Evolutionary conservation across 2,888 invertebrate genomes (phyloP).

Genomic region (Drosophila paranaensis): DNA sequence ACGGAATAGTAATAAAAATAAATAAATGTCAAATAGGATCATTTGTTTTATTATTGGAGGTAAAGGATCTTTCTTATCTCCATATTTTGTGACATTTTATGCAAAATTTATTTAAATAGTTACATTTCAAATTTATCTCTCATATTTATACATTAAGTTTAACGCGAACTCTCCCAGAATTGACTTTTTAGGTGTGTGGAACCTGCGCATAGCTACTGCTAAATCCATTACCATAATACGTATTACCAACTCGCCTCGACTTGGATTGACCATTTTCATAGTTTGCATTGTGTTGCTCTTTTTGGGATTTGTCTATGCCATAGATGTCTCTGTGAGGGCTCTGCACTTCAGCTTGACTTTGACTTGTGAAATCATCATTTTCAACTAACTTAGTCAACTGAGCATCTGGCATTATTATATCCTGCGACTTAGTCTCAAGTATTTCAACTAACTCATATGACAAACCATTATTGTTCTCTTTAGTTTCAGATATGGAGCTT

Average conservation of each 20-base stretch:
- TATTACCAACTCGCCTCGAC: background rate
- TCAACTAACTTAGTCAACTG: background rate
- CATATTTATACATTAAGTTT: too few relatives aligned
- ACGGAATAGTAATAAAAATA: background rate
- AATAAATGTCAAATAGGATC: background rate
- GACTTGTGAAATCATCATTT: background rate
- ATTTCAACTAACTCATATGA: background rate
- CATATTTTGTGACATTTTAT: background rate
- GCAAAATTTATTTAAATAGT: too few relatives aligned
- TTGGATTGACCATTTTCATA: background rate
- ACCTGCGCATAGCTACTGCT: conserved; percentile 3
- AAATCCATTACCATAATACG: background rate
- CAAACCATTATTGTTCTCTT: background rate
- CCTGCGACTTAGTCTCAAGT: background rate
- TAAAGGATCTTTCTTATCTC: background rate
- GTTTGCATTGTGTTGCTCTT: background rate
- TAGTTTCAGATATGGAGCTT: background rate
- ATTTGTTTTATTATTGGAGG: too few relatives aligned
- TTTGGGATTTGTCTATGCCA: background rate
- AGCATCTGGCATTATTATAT: background rate
- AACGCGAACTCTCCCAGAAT: too few relatives aligned
- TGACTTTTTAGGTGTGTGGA: background rate
- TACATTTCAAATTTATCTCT: too few relatives aligned
- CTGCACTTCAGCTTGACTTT: background rate
- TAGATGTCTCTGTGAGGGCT: background rate